Evolutionary conservation across 2,797 vertebrate genomes (phyloP).

Genomic region (Denticeps clupeoides): DNA sequence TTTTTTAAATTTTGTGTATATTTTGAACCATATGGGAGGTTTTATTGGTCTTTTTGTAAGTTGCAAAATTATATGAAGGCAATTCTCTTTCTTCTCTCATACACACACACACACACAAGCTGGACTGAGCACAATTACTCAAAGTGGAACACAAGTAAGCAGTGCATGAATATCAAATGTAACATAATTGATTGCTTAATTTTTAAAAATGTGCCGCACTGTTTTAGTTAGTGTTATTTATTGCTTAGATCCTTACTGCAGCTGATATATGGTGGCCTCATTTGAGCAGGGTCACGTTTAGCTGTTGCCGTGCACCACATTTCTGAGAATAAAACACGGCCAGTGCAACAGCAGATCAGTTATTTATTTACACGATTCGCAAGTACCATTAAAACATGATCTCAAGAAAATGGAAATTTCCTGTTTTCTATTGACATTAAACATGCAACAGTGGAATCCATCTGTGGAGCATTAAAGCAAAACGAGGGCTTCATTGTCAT

Average conservation of each 20-base stretch:
- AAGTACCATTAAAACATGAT: not conserved
- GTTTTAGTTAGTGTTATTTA: slow-evolving; percentile 61
- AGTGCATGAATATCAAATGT: slow-evolving; percentile 63
- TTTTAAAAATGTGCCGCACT: slow-evolving; percentile 56
- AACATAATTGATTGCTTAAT: slow-evolving; percentile 64
- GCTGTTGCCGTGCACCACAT: slow-evolving; percentile 34
- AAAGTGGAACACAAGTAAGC: slow-evolving; percentile 47
- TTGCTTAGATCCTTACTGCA: slow-evolving; percentile 43
- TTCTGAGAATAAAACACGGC: slow-evolving; percentile 27
- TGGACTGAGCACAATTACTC: slow-evolving; percentile 52
- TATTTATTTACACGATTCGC: not conserved
- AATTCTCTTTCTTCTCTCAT: no score
- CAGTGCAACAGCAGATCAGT: not conserved
- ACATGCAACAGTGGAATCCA: slow-evolving; percentile 34
- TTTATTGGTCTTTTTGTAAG: no score
- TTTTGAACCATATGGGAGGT: no score
- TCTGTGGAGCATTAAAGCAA: no score
- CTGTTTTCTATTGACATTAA: slow-evolving; percentile 38
- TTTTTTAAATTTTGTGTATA: no score
- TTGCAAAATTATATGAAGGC: no score
- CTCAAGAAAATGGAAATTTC: slow-evolving; percentile 31
- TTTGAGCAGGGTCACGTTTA: slow-evolving; percentile 22
- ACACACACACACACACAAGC: slow-evolving; percentile 1
- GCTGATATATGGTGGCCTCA: slow-evolving; percentile 41
- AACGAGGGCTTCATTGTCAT: slow-evolving; percentile 20